phyloP scores from a whole-genome alignment of 1,140 invertebrate species.

The Aethina tumida region DNA sequence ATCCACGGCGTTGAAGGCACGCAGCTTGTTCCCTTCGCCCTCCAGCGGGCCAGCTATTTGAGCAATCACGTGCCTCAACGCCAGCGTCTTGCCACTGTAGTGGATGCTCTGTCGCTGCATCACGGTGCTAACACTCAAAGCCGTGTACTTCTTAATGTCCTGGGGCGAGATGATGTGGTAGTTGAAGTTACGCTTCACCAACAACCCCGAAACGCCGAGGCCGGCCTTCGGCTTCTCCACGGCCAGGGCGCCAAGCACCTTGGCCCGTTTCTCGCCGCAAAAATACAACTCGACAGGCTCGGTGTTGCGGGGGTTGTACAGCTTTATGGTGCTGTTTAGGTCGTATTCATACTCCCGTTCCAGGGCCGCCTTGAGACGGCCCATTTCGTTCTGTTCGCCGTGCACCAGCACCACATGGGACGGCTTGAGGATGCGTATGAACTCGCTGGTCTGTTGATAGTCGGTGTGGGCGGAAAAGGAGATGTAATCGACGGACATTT shows the following conservation, averaged over 20 bases:
- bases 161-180: conserved; percentile 88
- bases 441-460: too few species aligned
- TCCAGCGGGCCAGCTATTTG: conserved; percentile 64
- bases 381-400: conserved; percentile 99
- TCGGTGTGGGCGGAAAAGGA: too few species aligned
- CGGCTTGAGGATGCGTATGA: too few species aligned
- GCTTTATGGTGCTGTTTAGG: conserved; percentile 75
- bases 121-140: conserved; percentile 86
- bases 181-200: conserved; percentile 97
- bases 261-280: conserved; percentile 96
- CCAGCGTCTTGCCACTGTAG: conserved; percentile 66
- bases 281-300: conserved; percentile 89
- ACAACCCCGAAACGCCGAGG: conserved; percentile 77
- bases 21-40: conserved; percentile 58
- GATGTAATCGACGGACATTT: too few species aligned
- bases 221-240: conserved; percentile 70
- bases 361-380: conserved; percentile 84
- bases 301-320: conserved; percentile 96
- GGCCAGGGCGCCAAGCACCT: conserved; percentile 90
- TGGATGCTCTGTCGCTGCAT: conserved; percentile 83
- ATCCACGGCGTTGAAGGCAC: conserved; percentile 71
- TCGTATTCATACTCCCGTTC: conserved; percentile 91
- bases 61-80: conserved; percentile 70
- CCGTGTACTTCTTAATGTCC: conserved; percentile 91
- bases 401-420: conserved; percentile 95